Conservation (phyloP, 37 sponge, comb jelly and placozoan genomes). For the Amphimedon queenslandica region DNA sequence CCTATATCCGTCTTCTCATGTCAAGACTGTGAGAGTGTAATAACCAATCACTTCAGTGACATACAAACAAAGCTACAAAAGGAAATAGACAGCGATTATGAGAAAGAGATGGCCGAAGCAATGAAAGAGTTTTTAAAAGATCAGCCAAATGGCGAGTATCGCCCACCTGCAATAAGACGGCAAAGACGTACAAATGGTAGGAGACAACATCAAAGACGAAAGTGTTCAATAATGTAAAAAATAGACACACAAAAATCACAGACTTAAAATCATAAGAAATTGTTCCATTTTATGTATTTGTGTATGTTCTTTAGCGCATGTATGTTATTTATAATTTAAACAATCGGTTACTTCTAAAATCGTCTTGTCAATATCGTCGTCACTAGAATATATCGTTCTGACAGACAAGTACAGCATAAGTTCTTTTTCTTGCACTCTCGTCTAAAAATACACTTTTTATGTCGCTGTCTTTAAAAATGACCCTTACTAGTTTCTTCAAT, state of each 20-base stretch:
- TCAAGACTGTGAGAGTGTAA: conserved; percentile 23
- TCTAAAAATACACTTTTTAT: not conserved
- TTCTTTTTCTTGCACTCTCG: not conserved
- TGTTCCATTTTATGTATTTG: not conserved
- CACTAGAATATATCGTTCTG: not conserved
- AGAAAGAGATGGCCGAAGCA: conserved; percentile 44
- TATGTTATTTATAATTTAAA: not conserved
- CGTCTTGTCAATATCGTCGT: not conserved
- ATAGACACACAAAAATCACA: too few species aligned
- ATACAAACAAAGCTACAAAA: conserved; percentile 12
- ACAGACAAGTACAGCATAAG: not conserved
- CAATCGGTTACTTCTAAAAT: not conserved
- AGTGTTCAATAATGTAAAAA: conserved; percentile 45
- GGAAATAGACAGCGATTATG: conserved; percentile 49
- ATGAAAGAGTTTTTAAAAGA: not conserved
- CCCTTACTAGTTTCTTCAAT: conserved; percentile 53
- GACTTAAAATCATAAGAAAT: too few species aligned
- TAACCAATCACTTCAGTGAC: not conserved
- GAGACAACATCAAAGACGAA: conserved; percentile 2
- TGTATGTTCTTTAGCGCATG: conserved; percentile 1
- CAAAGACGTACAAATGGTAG: not conserved
- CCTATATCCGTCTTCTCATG: conserved; percentile 42
- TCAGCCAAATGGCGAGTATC: not conserved
- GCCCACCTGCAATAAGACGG: not conserved
- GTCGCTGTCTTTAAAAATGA: not conserved